phyloP scores from a whole-genome alignment of 2,797 vertebrate genomes.

The Poeciliopsis paucimaculata region DNA sequence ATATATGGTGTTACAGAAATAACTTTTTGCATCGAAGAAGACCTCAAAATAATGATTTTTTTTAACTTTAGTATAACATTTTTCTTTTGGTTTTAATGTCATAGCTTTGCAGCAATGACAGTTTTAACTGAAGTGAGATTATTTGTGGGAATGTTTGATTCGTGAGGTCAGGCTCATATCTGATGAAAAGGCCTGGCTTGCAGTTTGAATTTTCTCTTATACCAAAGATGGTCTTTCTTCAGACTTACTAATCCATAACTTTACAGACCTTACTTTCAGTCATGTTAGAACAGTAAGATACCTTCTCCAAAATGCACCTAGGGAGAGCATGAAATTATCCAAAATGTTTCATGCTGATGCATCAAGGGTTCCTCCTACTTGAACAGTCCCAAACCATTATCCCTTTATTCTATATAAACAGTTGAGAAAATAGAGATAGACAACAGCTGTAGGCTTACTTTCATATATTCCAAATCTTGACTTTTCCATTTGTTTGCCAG shows the following conservation, averaged over 20 bases:
- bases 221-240: background rate
- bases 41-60: background rate
- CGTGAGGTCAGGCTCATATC: too few species aligned
- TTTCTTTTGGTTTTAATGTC: background rate
- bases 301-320: background rate
- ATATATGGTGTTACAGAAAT: background rate
- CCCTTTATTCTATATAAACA: background rate
- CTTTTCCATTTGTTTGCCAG: background rate
- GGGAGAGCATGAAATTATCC: background rate
- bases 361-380: background rate
- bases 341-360: background rate
- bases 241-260: background rate
- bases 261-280: background rate
- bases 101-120: too few species aligned
- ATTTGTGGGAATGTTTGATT: background rate
- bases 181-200: background rate
- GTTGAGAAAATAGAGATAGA: too few species aligned
- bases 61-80: background rate
- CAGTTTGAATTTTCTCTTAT: background rate
- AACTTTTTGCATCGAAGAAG: background rate
- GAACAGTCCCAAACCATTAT: background rate
- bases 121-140: too few species aligned
- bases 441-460: background rate
- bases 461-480: background rate
- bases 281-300: background rate